These are phyloP conservation scores for Brachyrhaphis roseni DNA, from an alignment of 2,797 vertebrate genomes.

Conservation along the genomic window DNA sequence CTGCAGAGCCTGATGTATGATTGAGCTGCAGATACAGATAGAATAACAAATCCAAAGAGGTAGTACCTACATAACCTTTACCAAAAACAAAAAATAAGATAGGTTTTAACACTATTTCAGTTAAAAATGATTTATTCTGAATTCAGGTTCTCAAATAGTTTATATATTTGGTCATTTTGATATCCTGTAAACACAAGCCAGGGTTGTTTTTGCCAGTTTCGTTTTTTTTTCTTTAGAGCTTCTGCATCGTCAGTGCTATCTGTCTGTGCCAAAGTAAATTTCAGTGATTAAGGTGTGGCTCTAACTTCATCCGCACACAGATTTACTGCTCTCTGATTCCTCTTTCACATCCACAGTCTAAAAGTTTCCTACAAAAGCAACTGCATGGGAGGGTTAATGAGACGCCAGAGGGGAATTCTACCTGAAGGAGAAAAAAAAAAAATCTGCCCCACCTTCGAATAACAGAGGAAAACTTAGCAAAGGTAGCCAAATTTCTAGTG, in stretches of 20 bases:
- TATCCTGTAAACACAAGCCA: neutral
- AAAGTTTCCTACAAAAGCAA: constrained; percentile 29
- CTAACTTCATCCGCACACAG: constrained; percentile 16
- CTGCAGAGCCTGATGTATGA: neutral
- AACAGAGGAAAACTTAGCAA: neutral
- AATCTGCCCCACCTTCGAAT: constrained; percentile 35
- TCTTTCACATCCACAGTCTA: neutral
- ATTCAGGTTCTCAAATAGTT: neutral
- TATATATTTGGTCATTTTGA: neutral
- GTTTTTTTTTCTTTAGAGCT: neutral
- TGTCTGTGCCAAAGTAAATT: constrained; percentile 15
- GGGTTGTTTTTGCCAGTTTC: neutral
- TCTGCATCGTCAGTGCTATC: neutral
- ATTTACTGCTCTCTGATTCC: constrained; percentile 13
- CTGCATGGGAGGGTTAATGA: constrained; percentile 37
- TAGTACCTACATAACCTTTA: neutral
- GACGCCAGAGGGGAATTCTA: constrained; percentile 40
- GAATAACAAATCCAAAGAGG: neutral
- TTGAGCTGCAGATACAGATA: neutral
- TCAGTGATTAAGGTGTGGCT: constrained; percentile 31
- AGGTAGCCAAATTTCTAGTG: neutral
- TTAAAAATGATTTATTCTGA: neutral
- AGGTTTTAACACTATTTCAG: neutral
- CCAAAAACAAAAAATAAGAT: neutral
- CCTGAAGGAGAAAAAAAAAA: constrained; percentile 6